A percentile compares a stretch with the other conserved stretches of the same genome.
Conservation (phyloP, 2,888 invertebrate genomes). For the Chrysina gloriosa region DNA sequence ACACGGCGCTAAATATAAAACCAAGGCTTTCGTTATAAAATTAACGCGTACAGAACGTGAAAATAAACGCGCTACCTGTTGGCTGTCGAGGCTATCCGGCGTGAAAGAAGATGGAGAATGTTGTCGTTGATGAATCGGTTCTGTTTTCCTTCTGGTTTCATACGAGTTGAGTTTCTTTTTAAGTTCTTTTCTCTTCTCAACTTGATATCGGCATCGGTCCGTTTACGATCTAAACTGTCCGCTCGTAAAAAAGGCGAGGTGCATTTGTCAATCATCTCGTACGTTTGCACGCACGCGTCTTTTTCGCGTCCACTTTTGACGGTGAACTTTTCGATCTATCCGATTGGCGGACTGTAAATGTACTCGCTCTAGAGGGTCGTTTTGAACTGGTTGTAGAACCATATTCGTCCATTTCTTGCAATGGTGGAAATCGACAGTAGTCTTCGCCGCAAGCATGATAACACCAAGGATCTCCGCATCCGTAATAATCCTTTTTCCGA, state of each 20-base stretch:
- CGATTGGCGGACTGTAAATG: conserved; percentile 59
- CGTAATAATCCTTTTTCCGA: conserved; percentile 54
- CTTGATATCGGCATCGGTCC: conserved; percentile 44
- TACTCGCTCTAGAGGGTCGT: conserved; percentile 56
- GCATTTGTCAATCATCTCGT: conserved; percentile 64
- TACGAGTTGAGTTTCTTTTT: conserved; percentile 50
- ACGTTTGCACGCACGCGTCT: conserved; percentile 69
- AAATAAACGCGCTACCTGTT: conserved; percentile 50
- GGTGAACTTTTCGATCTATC: conserved; percentile 49
- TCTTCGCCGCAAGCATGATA: conserved; percentile 60
- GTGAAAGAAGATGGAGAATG: conserved; percentile 57
- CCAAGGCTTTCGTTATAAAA: conserved; percentile 39
- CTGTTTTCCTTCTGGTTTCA: conserved; percentile 52
- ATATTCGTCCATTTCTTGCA: conserved; percentile 65
- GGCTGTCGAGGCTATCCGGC: conserved; percentile 61
- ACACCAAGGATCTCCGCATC: conserved; percentile 66
- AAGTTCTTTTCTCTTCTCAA: conserved; percentile 45
- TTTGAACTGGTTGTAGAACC: conserved; percentile 53
- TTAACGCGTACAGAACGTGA: conserved; percentile 34
- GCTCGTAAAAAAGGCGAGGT: conserved; percentile 61
- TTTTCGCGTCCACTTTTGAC: conserved; percentile 53
- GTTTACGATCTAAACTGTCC: conserved; percentile 49
- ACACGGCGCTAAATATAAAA: conserved; percentile 39
- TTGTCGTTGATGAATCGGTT: conserved; percentile 54
- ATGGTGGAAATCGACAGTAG: conserved; percentile 59